Evolutionary conservation across 2,888 invertebrate species (phyloP).

Genomic region (Amiota communis): DNA sequence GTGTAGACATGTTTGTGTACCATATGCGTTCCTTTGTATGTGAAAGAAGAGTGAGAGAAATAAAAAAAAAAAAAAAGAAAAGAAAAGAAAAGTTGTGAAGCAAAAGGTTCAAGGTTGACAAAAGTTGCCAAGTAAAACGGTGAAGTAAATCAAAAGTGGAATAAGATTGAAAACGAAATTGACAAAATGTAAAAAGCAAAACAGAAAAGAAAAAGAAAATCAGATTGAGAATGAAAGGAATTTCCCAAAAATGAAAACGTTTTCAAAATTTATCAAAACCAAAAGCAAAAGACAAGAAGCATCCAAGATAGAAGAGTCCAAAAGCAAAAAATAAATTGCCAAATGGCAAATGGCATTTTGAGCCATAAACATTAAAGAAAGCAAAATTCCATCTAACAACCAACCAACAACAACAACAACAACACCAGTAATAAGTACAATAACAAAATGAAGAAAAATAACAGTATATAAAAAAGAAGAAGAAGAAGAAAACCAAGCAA

Average conservation of each 20-base stretch:
- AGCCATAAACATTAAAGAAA: neutral
- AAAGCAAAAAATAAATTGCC: neutral
- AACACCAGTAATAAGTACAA: neutral
- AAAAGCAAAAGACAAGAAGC: neutral
- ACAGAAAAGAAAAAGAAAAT: slow-evolving; percentile 16
- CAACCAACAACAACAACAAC: neutral
- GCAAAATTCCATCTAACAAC: neutral
- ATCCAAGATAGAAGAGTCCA: neutral
- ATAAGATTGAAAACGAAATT: slow-evolving; percentile 25
- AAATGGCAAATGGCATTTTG: neutral
- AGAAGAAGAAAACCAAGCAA: neutral
- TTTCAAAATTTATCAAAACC: slow-evolving; percentile 56
- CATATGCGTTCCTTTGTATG: slow-evolving; percentile 11
- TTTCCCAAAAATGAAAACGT: slow-evolving; percentile 18
- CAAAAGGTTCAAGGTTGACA: slow-evolving; percentile 64
- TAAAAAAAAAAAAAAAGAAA: slow-evolving; percentile 9
- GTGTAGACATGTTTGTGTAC: neutral
- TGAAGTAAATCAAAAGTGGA: slow-evolving; percentile 17
- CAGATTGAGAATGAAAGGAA: slow-evolving; percentile 4
- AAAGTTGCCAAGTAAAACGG: slow-evolving; percentile 33
- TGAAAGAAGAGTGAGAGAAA: neutral
- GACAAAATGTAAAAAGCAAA: neutral
- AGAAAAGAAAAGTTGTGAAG: slow-evolving; percentile 3
- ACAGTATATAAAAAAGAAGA: neutral
- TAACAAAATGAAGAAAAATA: neutral